These are phyloP conservation scores for Hiodon alosoides DNA, from an alignment of 2,113 vertebrate species.

Conservation along the genomic window DNA sequence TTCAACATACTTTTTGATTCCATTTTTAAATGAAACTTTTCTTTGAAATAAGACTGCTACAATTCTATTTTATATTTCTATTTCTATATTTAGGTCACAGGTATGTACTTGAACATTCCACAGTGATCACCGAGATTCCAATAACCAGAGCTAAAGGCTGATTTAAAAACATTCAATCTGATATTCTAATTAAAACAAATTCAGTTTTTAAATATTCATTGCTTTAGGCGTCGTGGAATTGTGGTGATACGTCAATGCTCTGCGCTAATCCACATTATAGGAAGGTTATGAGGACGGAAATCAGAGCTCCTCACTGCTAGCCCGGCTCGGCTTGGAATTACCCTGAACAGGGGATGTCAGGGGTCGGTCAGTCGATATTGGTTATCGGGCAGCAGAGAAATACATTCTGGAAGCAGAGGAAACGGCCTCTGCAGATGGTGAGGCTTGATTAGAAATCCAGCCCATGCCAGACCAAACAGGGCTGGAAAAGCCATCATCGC, in stretches of 20 bases:
- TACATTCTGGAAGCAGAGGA: background rate
- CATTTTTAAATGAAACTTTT: too few species aligned
- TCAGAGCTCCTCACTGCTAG: background rate
- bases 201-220: background rate
- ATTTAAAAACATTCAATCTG: background rate
- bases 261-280: background rate
- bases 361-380: constrained; percentile 3
- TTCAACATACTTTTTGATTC: too few species aligned
- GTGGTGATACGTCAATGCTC: too few species aligned
- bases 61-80: background rate
- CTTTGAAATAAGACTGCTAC: too few species aligned
- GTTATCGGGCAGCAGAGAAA: constrained; percentile 21
- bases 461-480: constrained; percentile 17
- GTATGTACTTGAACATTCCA: too few species aligned
- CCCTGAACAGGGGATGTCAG: background rate
- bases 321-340: background rate
- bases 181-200: constrained; percentile 1
- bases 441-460: constrained; percentile 23
- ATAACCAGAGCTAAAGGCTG: background rate
- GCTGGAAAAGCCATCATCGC: background rate
- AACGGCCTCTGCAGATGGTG: background rate
- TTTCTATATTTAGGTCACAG: too few species aligned
- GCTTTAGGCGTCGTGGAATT: background rate
- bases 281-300: background rate
- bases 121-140: too few species aligned